Base-by-base conservation (phyloP, 2,888 invertebrate genomes). In the Cacoxenus indagator region DNA sequence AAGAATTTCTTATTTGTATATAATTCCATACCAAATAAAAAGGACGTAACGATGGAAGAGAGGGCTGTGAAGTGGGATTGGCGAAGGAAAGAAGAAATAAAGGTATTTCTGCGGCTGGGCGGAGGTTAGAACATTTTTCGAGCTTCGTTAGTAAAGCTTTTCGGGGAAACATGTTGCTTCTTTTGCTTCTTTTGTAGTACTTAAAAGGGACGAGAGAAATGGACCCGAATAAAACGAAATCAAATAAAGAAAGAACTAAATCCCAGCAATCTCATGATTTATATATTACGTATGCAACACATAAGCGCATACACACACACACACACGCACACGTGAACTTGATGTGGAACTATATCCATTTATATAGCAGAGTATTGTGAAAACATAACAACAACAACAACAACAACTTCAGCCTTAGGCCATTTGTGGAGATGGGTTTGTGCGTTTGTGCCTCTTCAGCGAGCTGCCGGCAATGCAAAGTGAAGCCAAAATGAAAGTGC, bases 401-500 rank as follows among this genome's bases (percentile, higher is more conserved):
- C 43, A 43, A 76, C 66, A 74, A 75, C 73, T 78, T 76, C 75
- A 22, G 80, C 80, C 76, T 83, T 71, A 73, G 75, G 79, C 82
- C 73, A 80, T 75, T 80, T 82, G 75, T 69, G 73, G 78, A 69
- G 72, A 5, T 37, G 37, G 8, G 37, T 37, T 8, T 37, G 37
- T 37, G 37, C 14, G 37, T 37, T 8, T 37, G 37, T 37, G 37
- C 9, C 6, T 37, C 9, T 37, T 31, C 9, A 9, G 22, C 9
- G 51, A 14, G 61, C 2, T 8, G 59, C 11, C 43, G 43, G 45
- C 29, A 82, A 83, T 81, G 83, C 83, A 82, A 81, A 81, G 80
- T 76, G 73, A 83, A 80, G 82, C 82, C 81, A 77, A 80, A n/a
- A 79, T 75, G 82, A 81, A 81, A 81, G 83, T 83, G 83, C 83